Conservation (phyloP, 2,797 vertebrate genomes). For the Microctenopoma steveboyesi region DNA sequence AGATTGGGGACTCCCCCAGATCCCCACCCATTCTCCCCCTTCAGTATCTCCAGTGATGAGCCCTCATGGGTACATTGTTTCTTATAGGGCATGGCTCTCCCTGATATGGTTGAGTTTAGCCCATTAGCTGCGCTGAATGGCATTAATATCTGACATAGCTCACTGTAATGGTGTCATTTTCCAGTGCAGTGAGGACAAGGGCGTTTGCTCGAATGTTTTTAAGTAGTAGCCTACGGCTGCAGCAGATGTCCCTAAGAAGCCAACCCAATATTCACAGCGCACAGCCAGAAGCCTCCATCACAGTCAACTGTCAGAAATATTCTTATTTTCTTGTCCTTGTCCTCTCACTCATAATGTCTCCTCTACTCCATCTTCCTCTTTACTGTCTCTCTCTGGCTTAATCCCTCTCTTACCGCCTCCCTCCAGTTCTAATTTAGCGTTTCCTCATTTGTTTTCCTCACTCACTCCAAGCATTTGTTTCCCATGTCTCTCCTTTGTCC, state of each 20-base stretch:
- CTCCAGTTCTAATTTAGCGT: constrained; percentile 55
- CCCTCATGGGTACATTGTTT: constrained; percentile 64
- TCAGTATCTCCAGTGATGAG: constrained; percentile 58
- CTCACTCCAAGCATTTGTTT: constrained; percentile 32
- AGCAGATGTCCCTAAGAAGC: constrained; percentile 66
- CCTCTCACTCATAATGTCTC: constrained; percentile 57
- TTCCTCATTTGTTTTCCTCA: constrained; percentile 48
- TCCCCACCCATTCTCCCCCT: constrained; percentile 11
- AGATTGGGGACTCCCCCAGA: constrained; percentile 50
- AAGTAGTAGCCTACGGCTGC: constrained; percentile 59
- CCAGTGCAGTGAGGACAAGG: constrained; percentile 72
- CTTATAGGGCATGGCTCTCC: constrained; percentile 67
- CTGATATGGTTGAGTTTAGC: constrained; percentile 73
- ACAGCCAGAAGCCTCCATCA: constrained; percentile 48
- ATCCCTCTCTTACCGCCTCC: constrained; percentile 53
- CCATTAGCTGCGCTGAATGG: constrained; percentile 72
- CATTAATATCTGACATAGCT: constrained; percentile 78
- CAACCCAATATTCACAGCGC: constrained; percentile 56
- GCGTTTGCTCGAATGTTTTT: constrained; percentile 65
- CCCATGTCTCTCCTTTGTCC: constrained; percentile 39
- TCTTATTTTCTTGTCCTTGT: constrained; percentile 69
- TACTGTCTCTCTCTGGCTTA: constrained; percentile 41
- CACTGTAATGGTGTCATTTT: constrained; percentile 77
- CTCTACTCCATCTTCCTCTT: constrained; percentile 45
- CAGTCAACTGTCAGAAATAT: constrained; percentile 61